These are phyloP conservation scores for Pseudorectes ferrugineus DNA, from an alignment of 2,113 vertebrate species.

Conservation along the genomic window DNA sequence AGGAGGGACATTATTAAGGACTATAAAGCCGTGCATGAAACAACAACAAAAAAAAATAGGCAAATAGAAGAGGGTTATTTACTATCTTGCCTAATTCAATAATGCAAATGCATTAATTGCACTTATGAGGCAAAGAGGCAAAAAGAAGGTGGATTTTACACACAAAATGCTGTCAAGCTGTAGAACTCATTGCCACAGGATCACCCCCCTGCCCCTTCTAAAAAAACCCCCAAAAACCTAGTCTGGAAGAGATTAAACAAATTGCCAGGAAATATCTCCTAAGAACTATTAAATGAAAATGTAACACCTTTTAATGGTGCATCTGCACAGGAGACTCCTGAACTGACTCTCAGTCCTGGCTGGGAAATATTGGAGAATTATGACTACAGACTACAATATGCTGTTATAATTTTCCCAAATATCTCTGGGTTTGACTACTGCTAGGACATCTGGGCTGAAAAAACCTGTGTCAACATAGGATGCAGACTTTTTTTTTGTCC, in stretches of 20 bases:
- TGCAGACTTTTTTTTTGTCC: neutral
- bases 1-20: neutral
- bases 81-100: neutral
- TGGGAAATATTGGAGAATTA: neutral
- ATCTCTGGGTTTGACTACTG: neutral
- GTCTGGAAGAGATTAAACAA: neutral
- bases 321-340: neutral
- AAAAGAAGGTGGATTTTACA: neutral
- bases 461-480: neutral
- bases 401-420: neutral
- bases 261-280: neutral
- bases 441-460: neutral
- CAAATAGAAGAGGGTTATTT: neutral
- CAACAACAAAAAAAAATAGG: neutral
- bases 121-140: neutral
- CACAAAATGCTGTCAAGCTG: neutral
- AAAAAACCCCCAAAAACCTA: neutral
- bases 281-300: neutral
- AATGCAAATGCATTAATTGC: neutral
- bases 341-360: neutral
- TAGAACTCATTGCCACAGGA: neutral
- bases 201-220: rapidly evolving
- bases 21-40: neutral
- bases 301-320: neutral
- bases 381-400: neutral